Evolutionary conservation across 2,113 vertebrate species (phyloP).

Genomic region (Oriolus oriolus): DNA sequence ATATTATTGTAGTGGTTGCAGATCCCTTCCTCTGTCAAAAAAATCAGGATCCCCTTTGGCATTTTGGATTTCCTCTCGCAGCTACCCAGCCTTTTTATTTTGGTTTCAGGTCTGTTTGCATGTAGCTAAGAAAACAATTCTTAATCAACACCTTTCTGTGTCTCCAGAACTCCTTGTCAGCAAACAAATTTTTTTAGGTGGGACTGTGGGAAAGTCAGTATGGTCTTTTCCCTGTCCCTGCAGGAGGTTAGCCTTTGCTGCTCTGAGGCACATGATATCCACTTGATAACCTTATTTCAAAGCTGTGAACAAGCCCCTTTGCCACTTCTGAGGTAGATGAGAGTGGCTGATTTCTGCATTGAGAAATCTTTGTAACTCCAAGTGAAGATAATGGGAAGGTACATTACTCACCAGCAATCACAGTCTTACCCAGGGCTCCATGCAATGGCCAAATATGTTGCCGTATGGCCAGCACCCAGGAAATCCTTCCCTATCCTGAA

Average conservation of each 20-base stretch:
- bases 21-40: background rate
- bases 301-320: background rate
- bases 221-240: background rate
- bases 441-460: background rate
- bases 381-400: background rate
- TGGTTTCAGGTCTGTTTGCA: background rate
- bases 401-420: rapidly evolving
- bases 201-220: background rate
- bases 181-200: background rate
- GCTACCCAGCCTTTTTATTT: background rate
- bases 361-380: background rate
- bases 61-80: background rate
- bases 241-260: background rate
- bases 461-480: background rate
- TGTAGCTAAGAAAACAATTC: background rate
- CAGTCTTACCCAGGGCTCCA: background rate
- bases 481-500: background rate
- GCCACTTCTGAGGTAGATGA: background rate
- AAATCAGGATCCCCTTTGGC: background rate
- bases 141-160: background rate
- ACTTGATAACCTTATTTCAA: background rate
- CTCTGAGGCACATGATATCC: background rate
- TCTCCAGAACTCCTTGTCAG: background rate
- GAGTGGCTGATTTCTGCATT: background rate
- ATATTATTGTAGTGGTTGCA: background rate